Conservation (phyloP, 2,797 vertebrate species). For the Psittacula echo region DNA sequence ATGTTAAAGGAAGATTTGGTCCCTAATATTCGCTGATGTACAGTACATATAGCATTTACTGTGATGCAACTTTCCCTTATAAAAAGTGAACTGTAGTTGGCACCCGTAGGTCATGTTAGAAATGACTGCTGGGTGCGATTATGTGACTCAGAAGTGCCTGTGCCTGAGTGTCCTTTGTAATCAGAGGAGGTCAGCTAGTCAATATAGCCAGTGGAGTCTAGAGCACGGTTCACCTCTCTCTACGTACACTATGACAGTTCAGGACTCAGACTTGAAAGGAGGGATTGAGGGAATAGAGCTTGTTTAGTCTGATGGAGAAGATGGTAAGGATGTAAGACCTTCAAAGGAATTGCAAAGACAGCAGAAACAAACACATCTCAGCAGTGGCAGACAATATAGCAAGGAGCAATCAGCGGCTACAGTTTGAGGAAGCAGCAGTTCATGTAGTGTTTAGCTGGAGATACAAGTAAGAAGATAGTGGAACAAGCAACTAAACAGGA, state of each 20-base stretch:
- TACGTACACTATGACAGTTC: fast-evolving
- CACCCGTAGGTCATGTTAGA: not conserved
- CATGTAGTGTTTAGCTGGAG: not conserved
- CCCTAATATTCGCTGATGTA: not conserved
- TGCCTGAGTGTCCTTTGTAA: not conserved
- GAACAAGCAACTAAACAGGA: not conserved
- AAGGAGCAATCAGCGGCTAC: not conserved
- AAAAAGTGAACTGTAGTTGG: not conserved
- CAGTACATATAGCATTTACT: not conserved
- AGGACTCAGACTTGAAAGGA: not conserved
- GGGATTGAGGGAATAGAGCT: not conserved
- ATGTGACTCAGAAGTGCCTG: not conserved
- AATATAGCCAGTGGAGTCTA: not conserved
- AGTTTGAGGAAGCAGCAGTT: not conserved
- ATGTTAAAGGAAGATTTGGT: not conserved
- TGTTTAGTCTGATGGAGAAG: not conserved
- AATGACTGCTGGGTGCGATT: not conserved
- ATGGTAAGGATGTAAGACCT: not conserved
- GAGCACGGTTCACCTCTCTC: not conserved
- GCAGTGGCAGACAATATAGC: not conserved
- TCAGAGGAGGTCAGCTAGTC: not conserved
- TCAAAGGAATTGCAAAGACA: not conserved
- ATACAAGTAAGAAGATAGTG: not conserved
- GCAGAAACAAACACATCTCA: not conserved
- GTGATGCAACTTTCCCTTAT: not conserved